Evolutionary conservation across 2,797 vertebrate genomes (phyloP).

Genomic region (Lutjanus argentimaculatus): DNA sequence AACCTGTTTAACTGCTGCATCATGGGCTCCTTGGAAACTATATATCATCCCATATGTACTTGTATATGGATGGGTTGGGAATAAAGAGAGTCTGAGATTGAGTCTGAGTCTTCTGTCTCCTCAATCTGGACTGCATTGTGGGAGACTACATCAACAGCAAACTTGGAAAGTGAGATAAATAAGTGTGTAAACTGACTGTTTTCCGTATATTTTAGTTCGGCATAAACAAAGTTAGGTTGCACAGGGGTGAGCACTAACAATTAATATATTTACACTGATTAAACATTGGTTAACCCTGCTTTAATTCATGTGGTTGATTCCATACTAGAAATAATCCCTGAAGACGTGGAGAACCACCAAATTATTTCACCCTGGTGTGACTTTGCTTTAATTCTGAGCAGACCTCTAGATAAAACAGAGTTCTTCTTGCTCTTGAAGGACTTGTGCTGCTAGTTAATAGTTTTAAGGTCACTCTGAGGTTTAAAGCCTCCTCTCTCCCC

Average conservation of each 20-base stretch:
- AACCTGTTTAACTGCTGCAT: too few relatives aligned
- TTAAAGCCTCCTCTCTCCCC: constrained; percentile 66
- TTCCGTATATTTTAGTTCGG: neutral
- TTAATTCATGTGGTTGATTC: constrained; percentile 4
- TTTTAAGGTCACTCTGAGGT: constrained; percentile 68
- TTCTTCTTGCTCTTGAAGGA: constrained; percentile 50
- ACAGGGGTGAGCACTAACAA: neutral
- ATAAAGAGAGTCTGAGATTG: too few relatives aligned
- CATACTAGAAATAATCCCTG: neutral
- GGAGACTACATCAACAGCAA: neutral
- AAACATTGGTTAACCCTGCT: neutral
- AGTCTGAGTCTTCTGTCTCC: too few relatives aligned
- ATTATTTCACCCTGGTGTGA: constrained; percentile 33
- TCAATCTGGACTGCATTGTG: constrained; percentile 13
- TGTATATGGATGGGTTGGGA: too few relatives aligned
- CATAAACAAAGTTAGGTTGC: neutral
- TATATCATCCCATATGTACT: too few relatives aligned
- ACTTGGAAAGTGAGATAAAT: neutral
- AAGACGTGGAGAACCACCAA: constrained; percentile 6
- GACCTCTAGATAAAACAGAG: constrained; percentile 55
- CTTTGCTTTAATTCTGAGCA: constrained; percentile 55
- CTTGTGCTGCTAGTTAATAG: constrained; percentile 68
- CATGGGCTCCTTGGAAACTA: too few relatives aligned
- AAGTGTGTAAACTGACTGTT: neutral
- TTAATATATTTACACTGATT: neutral